These are phyloP conservation scores for Melieria omissa DNA, from an alignment of 2,888 invertebrate genomes.

Conservation along the genomic window DNA sequence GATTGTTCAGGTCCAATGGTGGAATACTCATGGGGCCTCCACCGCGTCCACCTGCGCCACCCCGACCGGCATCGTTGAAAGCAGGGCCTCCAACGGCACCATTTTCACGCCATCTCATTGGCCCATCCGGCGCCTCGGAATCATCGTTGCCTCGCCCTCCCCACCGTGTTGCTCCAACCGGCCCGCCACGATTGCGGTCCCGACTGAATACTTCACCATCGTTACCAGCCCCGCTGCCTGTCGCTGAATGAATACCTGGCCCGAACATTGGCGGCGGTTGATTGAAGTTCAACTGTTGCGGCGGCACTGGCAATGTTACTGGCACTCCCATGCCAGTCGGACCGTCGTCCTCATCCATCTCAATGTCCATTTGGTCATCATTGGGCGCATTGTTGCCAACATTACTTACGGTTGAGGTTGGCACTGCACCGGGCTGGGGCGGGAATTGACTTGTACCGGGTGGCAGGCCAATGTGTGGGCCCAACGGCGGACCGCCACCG, in stretches of 20 bases:
- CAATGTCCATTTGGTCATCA: slow-evolving; percentile 85
- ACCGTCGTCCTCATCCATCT: slow-evolving; percentile 74
- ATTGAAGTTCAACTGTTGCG: slow-evolving; percentile 65
- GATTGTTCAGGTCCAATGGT: slow-evolving; percentile 55
- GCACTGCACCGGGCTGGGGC: slow-evolving; percentile 48
- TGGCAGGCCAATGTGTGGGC: slow-evolving; percentile 57
- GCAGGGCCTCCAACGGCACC: slow-evolving; percentile 46
- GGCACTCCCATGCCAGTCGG: slow-evolving; percentile 37
- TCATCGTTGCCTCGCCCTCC: slow-evolving; percentile 67
- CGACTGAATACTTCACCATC: slow-evolving; percentile 53
- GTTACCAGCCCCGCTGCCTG: slow-evolving; percentile 37
- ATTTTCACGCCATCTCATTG: slow-evolving; percentile 53
- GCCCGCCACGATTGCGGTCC: slow-evolving; percentile 54
- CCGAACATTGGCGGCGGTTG: slow-evolving; percentile 64
- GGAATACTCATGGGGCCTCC: slow-evolving; percentile 52
- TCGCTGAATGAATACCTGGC: slow-evolving; percentile 39
- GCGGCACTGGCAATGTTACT: slow-evolving; percentile 39
- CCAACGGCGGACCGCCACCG: slow-evolving; percentile 47
- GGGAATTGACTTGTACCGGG: slow-evolving; percentile 60
- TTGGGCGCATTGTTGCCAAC: slow-evolving; percentile 57
- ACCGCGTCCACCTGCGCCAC: slow-evolving; percentile 46
- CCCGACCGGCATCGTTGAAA: slow-evolving; percentile 48
- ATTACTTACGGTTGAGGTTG: slow-evolving; percentile 49
- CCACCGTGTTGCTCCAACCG: slow-evolving; percentile 55
- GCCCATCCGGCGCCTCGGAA: slow-evolving; percentile 34